Conservation (phyloP, 2,797 vertebrate species). For the Gobio occitaniae region DNA sequence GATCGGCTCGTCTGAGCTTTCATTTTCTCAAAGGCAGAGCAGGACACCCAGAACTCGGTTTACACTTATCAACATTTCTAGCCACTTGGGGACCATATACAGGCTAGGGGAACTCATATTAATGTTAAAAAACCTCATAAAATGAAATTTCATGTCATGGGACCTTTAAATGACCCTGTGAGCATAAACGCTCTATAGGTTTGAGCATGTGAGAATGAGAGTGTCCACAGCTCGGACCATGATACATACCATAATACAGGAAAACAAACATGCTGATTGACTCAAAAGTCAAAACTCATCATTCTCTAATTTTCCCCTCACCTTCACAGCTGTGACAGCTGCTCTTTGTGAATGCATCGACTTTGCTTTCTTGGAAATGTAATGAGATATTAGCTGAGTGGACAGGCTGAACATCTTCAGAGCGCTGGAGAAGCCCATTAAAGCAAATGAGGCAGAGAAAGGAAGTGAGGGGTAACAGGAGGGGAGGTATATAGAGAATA, state of each 20-base stretch:
- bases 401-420: conserved; percentile 60
- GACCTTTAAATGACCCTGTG: too few species aligned
- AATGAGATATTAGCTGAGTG: conserved; percentile 74
- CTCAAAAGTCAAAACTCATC: not conserved
- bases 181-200: not conserved
- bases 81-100: too few species aligned
- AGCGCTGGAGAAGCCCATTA: conserved; percentile 61
- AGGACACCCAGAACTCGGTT: too few species aligned
- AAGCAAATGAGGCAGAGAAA: conserved; percentile 66
- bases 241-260: not conserved
- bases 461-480: conserved; percentile 40
- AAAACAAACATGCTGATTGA: not conserved
- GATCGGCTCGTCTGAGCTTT: too few species aligned
- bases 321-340: not conserved
- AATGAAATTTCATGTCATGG: too few species aligned
- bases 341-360: conserved; percentile 27
- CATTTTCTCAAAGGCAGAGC: too few species aligned
- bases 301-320: not conserved
- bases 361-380: conserved; percentile 56
- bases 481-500: conserved; percentile 13
- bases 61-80: too few species aligned
- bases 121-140: too few species aligned
- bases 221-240: not conserved
- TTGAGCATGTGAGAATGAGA: not conserved
- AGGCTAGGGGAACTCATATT: too few species aligned